Evolutionary conservation across 2,113 vertebrate species (phyloP).

Genomic region (Dissostichus mawsoni): DNA sequence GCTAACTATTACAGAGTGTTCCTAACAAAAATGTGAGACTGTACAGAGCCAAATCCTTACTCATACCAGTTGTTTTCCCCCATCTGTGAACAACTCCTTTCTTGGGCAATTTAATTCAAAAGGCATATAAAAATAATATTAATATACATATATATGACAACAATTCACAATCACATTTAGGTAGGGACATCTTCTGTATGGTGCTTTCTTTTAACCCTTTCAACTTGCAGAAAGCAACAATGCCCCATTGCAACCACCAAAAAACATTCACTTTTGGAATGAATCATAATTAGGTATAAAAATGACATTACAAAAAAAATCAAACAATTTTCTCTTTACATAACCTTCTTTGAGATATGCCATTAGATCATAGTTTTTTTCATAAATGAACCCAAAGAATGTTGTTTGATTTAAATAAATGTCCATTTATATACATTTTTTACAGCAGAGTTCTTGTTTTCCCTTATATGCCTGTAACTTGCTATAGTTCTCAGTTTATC

Average conservation of each 20-base stretch:
- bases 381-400: neutral
- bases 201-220: neutral
- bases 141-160: too few relatives aligned
- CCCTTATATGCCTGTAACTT: neutral
- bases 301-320: neutral
- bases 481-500: slow-evolving; percentile 8
- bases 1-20: slow-evolving; percentile 65
- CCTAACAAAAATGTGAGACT: slow-evolving; percentile 68
- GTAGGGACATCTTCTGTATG: neutral
- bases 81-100: slow-evolving; percentile 3
- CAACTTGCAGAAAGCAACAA: neutral
- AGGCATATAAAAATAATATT: neutral
- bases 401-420: neutral
- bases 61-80: slow-evolving; percentile 17
- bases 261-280: too few relatives aligned
- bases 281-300: neutral
- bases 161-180: too few relatives aligned
- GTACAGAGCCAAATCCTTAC: slow-evolving; percentile 57
- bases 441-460: neutral
- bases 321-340: neutral
- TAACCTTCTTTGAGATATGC: neutral
- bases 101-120: neutral
- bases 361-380: too few relatives aligned
- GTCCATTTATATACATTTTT: slow-evolving; percentile 13
- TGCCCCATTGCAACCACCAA: neutral